These are phyloP conservation scores for Eucidaris tribuloides DNA, from an alignment of 35 echinoderm and acorn worm species.

Conservation along the genomic window DNA sequence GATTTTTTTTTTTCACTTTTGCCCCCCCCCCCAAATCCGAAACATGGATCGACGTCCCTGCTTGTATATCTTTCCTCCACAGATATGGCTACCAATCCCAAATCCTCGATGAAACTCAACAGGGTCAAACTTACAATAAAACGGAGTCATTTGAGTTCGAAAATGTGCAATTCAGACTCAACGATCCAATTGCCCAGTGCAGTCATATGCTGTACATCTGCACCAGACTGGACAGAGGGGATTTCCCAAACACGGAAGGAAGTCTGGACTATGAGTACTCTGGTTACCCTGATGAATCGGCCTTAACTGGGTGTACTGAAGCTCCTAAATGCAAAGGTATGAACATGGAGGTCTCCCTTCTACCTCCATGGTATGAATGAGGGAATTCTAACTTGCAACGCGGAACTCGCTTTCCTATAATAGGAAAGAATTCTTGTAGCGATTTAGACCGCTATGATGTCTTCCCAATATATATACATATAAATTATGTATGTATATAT, in stretches of 20 bases:
- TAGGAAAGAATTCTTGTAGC: too few species aligned
- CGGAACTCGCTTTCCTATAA: too few species aligned
- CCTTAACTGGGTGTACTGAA: conserved; percentile 63
- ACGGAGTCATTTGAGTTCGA: conserved; percentile 50
- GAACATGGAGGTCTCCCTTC: too few species aligned
- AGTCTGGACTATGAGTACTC: conserved; percentile 36
- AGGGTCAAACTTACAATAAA: conserved; percentile 6
- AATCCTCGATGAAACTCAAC: background rate
- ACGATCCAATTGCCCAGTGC: conserved; percentile 23
- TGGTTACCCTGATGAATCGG: conserved; percentile 36
- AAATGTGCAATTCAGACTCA: conserved; percentile 11
- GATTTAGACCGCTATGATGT: too few species aligned
- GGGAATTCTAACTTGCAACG: too few species aligned
- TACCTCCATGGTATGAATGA: too few species aligned
- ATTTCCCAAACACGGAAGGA: conserved; percentile 10
- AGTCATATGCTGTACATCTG: conserved; percentile 41
- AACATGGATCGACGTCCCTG: too few species aligned
- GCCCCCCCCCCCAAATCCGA: too few species aligned
- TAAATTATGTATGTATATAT: too few species aligned
- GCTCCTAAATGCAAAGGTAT: conserved; percentile 66
- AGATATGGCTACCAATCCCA: conserved; percentile 7
- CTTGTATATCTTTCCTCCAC: too few species aligned
- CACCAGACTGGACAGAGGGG: conserved; percentile 38
- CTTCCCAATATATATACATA: too few species aligned
- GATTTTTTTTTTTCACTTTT: too few species aligned